These are phyloP conservation scores for Xiphophorus maculatus DNA, from an alignment of 2,113 vertebrate genomes.

Conservation along the genomic window DNA sequence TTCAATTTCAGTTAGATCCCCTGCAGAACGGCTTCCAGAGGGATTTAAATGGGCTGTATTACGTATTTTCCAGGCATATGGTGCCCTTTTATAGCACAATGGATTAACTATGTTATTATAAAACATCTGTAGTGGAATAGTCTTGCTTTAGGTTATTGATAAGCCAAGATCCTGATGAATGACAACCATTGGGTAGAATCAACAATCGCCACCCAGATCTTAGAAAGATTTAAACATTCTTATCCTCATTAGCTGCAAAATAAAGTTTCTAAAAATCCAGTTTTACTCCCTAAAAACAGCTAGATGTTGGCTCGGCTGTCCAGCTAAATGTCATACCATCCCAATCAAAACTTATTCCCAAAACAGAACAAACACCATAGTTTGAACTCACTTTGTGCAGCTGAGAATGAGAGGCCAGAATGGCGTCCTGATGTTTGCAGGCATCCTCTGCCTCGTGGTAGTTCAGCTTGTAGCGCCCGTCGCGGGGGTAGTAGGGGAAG, in stretches of 20 bases:
- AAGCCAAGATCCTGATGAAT: neutral
- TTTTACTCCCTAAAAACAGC: neutral
- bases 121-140: too few species aligned
- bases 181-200: neutral
- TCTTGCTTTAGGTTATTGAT: neutral
- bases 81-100: too few species aligned
- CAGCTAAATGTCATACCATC: too few species aligned
- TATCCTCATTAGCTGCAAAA: neutral
- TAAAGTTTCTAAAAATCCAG: neutral
- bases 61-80: too few species aligned
- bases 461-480: constrained; percentile 92
- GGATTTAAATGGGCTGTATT: too few species aligned
- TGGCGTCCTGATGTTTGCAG: constrained; percentile 89
- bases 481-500: constrained; percentile 90
- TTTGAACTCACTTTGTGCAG: constrained; percentile 80
- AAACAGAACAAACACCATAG: neutral
- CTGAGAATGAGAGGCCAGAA: constrained; percentile 92
- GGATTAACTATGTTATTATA: too few species aligned
- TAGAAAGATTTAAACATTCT: neutral
- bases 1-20: too few species aligned
- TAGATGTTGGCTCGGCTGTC: too few species aligned
- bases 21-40: too few species aligned
- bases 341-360: too few species aligned
- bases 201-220: neutral
- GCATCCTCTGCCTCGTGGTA: constrained; percentile 87